Conservation (phyloP, 2,888 invertebrate genomes). For the Cyrtodaria siliqua region DNA sequence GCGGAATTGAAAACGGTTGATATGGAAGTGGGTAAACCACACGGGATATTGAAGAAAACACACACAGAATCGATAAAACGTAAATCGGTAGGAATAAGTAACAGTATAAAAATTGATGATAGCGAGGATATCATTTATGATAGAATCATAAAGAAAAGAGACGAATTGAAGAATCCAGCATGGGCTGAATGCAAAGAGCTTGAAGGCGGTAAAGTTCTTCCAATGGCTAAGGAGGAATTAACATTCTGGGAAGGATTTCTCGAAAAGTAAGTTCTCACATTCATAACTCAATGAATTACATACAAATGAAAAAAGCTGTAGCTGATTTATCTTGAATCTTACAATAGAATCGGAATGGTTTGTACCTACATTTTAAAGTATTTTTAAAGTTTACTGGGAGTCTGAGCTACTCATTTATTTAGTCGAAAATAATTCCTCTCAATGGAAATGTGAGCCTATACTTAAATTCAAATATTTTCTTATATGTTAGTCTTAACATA, state of each 20-base stretch:
- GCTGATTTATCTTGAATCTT: no score
- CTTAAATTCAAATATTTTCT: no score
- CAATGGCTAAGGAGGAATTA: conserved; percentile 89
- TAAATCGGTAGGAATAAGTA: conserved; percentile 19
- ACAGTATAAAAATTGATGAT: conserved; percentile 30
- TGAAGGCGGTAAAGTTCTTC: conserved; percentile 67
- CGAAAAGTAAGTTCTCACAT: conserved; percentile 86
- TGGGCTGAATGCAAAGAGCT: conserved; percentile 78
- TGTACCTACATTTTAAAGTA: no score
- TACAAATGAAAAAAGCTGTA: no score
- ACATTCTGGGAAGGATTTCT: conserved; percentile 97
- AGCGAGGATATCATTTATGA: conserved; percentile 50
- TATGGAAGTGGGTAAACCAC: not conserved
- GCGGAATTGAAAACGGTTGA: no score
- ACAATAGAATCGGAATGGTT: no score
- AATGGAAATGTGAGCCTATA: no score
- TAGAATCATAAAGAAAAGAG: conserved; percentile 47
- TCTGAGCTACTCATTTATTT: no score
- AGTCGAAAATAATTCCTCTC: no score
- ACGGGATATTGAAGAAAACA: conserved; percentile 7
- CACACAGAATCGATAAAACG: conserved; percentile 74
- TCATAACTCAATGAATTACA: not conserved
- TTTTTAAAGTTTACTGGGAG: no score
- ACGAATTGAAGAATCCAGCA: conserved; percentile 74
- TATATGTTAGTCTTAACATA: no score